Base-by-base conservation (phyloP, 1,140 invertebrate genomes). In the Pteromalus puparum region DNA sequence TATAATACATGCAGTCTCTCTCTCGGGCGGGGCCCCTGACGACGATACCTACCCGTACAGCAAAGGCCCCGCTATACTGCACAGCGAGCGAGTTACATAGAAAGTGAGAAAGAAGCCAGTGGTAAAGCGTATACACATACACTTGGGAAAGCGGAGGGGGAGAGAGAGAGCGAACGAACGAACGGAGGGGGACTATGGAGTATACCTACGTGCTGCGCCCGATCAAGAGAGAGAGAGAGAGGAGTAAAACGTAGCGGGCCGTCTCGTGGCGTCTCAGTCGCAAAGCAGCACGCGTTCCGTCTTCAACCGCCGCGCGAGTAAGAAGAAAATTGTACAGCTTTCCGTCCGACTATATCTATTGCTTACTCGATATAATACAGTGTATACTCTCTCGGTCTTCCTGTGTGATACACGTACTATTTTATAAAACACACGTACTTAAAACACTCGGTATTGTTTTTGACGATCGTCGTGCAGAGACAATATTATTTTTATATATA, bases 181-280 rank as follows among this genome's bases (percentile, higher is more conserved):
- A 21, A 38, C 65, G 24, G 26, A 61, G 75, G 28, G 48, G 12
- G 48, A 42, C 38, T 42, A 42, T 42, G 10, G 48, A 65, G 28
- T 42, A 12, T 74, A 42, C 12, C 3, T 34, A 74, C 42, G 42
- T 24, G 38, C 74, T n/a, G 65, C 65, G 65, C 46, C 21, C 30
- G 65, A 72, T 34, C 34, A 34, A 13, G 61, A 68, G 21, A 61
- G 48, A 7, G 38, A 6, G 18, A 42, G n/a, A 24, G 38, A 75
- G 72, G 68, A 74, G 83, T 81, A 68, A 81, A 85, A 85, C 77
- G 48, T 68, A 85, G 83, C 42, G 78, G 53, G 2, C 38, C 38
- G 78, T 76, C 68, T 80, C 61, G 72, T 68, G 72, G 72, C 77
- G 83, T 81, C 42, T 85, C 78, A 85, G 83, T 85, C 83, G 83